Evolutionary conservation across 1,140 invertebrate species (phyloP).

Genomic region (Teleogryllus occipitalis): DNA sequence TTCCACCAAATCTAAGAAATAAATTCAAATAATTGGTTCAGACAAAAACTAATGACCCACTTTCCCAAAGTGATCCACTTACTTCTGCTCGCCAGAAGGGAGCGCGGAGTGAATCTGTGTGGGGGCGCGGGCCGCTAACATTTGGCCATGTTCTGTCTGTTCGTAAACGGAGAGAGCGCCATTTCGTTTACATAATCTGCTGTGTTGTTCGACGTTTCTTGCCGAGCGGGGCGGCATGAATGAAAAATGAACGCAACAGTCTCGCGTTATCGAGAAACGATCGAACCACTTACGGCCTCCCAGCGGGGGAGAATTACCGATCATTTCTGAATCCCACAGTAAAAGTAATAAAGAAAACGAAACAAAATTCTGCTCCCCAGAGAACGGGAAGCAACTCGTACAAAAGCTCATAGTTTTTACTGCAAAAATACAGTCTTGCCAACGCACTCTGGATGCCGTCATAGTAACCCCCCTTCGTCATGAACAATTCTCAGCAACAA

Average conservation of each 20-base stretch:
- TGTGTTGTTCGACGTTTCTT: neutral
- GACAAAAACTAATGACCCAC: no score
- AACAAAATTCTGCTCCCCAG: neutral
- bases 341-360: neutral
- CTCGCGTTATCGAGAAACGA: neutral
- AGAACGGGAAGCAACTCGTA: neutral
- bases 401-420: no score
- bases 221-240: neutral
- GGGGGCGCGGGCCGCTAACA: no score
- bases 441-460: neutral
- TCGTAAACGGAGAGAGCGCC: neutral
- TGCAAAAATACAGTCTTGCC: neutral
- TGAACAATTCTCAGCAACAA: neutral
- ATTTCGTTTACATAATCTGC: neutral
- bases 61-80: no score
- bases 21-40: no score
- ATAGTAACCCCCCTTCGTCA: neutral
- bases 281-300: neutral
- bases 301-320: neutral
- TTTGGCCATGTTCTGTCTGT: no score
- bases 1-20: no score
- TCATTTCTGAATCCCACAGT: neutral
- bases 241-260: neutral
- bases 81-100: no score
- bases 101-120: no score